These are phyloP conservation scores for Peucedramus taeniatus DNA, from an alignment of 2,113 vertebrate genomes.

Conservation along the genomic window DNA sequence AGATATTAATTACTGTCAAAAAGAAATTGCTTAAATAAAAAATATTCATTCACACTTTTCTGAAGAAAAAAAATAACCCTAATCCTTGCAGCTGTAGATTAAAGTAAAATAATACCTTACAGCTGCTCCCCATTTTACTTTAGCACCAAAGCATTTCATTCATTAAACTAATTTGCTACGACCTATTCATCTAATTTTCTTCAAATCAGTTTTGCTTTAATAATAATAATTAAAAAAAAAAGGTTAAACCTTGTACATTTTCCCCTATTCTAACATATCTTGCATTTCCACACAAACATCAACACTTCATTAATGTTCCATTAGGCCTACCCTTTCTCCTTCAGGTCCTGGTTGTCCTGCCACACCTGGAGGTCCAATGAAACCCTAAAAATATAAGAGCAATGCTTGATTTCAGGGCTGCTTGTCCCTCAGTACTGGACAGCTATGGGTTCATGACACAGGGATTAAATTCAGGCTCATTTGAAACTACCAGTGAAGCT, in stretches of 20 bases:
- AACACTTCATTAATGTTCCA: background rate
- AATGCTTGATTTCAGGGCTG: background rate
- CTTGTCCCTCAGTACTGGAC: background rate
- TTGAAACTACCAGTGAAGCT: background rate
- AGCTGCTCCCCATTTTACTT: background rate
- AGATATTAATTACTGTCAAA: background rate
- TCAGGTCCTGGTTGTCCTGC: constrained; percentile 85
- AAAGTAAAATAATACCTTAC: background rate
- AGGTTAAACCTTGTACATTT: background rate
- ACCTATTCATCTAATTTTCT: background rate
- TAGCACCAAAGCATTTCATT: background rate
- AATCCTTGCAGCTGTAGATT: background rate
- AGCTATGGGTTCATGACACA: background rate
- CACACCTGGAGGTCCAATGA: constrained; percentile 90
- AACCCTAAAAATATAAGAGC: constrained; percentile 79
- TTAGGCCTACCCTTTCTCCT: constrained; percentile 86
- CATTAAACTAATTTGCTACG: background rate
- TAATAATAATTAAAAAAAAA: background rate
- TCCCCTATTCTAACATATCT: background rate
- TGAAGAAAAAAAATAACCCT: background rate
- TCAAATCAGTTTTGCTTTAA: background rate
- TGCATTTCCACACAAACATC: background rate
- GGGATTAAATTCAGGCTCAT: background rate
- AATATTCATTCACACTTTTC: background rate
- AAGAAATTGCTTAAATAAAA: background rate